Evolutionary conservation across 1,140 invertebrate species (phyloP), one percentile per base, ranked within the genome.

Genomic region (Mesaphorura yosii): DNA sequence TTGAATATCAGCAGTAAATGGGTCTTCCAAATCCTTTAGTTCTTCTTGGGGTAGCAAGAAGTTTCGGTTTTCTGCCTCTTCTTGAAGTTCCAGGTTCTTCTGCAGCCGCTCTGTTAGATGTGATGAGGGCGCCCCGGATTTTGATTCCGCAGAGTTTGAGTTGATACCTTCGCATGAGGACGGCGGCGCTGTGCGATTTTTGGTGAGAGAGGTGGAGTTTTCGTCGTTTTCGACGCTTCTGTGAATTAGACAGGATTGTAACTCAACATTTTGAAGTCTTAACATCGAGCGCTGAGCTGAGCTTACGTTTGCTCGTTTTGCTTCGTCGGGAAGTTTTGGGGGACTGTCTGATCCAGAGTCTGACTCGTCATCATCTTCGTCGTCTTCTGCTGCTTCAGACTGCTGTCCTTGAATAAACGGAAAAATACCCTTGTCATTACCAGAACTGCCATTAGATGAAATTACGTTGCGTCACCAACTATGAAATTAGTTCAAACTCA

Each of bases 191-290:
- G 71, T 85, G 82, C 68, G 83, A 75, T 72, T 85, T 86, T 76
- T 80, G 76, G 71, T 83, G 76, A 74, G 84, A 85, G 70, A 82
- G 80, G 70, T 78, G 75, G 69, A 79, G 78, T 72, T 76, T 78
- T 80, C 80, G 72, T 47, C 63, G 51, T 34, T 62, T 65, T 71
- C 79, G 77, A 80, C 82, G 82, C 79, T 84, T 73, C 53, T 66
- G n/a, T n/a, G n/a, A n/a, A n/a, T n/a, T n/a, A n/a, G n/a, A n/a
- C 17, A 42, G 7, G 23, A 42, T 42, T 42, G 23, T 42, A 10
- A 19, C 40, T 6, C 10, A 42, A 42, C 66, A 50, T 54, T 44
- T 40, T 10, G n/a, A 12, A n/a, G n/a, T 34, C 31, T n/a, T 34
- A 10, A 10, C 10, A n/a, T 34, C 10, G 31, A 34, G 31, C 31